Percentiles rank a stretch among this genome's conserved stretches.
phyloP scores from a whole-genome alignment of 1,140 invertebrate genomes.

The Macrocentrus cingulum region DNA sequence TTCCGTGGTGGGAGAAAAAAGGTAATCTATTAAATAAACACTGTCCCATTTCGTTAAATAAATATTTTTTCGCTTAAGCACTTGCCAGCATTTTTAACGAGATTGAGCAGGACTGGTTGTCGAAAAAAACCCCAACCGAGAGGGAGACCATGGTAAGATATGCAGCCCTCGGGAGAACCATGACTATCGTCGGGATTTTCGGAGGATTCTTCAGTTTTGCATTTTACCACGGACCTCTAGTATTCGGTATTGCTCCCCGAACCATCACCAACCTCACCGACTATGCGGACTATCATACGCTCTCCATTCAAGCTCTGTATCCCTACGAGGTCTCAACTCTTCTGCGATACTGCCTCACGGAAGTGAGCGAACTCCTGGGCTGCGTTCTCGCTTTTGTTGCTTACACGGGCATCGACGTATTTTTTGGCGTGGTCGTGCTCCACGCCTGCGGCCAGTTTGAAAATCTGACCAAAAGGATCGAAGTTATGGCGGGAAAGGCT shows the following conservation, averaged over 20 bases:
- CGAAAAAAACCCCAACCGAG: not conserved
- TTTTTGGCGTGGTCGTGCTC: constrained; percentile 13
- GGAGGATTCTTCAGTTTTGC: not conserved
- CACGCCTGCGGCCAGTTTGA: constrained; percentile 18
- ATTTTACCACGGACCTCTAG: not conserved
- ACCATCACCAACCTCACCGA: constrained; percentile 9
- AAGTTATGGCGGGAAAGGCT: not conserved
- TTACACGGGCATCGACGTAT: constrained; percentile 7
- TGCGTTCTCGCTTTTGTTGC: not conserved
- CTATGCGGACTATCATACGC: too few species aligned
- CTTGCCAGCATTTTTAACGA: not conserved
- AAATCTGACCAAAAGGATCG: constrained; percentile 9
- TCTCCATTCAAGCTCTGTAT: constrained; percentile 8
- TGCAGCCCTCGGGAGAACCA: constrained; percentile 3
- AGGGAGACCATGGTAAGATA: constrained; percentile 12
- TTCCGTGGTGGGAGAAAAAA: not conserved
- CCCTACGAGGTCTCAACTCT: not conserved
- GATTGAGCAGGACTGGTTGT: constrained; percentile 5
- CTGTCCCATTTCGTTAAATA: not conserved
- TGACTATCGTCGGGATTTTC: not conserved
- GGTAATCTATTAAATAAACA: constrained; percentile 1
- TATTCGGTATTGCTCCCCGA: not conserved
- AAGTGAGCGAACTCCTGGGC: not conserved
- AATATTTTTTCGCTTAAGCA: not conserved
- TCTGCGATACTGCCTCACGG: constrained; percentile 1